phyloP scores from a whole-genome alignment of 2,113 vertebrate genomes.

The Mastomys natalensis region DNA sequence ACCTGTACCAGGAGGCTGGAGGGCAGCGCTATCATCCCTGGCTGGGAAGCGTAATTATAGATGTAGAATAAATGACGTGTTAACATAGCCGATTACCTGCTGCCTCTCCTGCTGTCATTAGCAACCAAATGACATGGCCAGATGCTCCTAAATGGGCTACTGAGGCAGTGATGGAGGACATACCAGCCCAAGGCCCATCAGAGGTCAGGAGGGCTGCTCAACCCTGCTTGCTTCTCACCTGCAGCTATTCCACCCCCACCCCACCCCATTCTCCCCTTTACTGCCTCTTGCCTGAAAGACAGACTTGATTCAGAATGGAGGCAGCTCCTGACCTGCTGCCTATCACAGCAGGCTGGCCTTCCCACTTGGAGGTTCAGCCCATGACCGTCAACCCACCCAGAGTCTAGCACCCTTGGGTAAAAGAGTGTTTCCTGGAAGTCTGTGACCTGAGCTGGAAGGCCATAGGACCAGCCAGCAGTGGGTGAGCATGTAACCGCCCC shows the following conservation, averaged over 20 bases:
- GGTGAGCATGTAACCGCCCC: rapidly evolving
- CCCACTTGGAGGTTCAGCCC: background rate
- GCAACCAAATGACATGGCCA: constrained; percentile 33
- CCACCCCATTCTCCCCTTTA: too few relatives aligned
- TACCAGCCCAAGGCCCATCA: background rate
- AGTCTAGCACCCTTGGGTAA: background rate
- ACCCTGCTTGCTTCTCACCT: background rate
- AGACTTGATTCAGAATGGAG: background rate
- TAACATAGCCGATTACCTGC: background rate
- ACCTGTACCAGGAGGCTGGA: rapidly evolving
- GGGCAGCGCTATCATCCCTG: rapidly evolving
- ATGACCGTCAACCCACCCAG: too few relatives aligned
- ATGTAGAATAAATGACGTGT: constrained; percentile 40
- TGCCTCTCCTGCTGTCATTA: constrained; percentile 30
- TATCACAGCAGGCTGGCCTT: background rate
- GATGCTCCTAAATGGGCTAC: constrained; percentile 49
- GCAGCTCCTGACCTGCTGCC: background rate
- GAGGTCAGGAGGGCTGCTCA: background rate
- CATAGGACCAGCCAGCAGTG: rapidly evolving
- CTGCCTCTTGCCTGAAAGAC: background rate
- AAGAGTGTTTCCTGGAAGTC: background rate
- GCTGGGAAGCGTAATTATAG: background rate
- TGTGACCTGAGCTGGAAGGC: background rate
- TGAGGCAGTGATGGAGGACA: background rate
- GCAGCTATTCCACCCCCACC: background rate